Percentiles rank a stretch among this genome's conserved stretches.
Conservation (phyloP, 1,140 invertebrate species). For the Aphis craccivora region DNA sequence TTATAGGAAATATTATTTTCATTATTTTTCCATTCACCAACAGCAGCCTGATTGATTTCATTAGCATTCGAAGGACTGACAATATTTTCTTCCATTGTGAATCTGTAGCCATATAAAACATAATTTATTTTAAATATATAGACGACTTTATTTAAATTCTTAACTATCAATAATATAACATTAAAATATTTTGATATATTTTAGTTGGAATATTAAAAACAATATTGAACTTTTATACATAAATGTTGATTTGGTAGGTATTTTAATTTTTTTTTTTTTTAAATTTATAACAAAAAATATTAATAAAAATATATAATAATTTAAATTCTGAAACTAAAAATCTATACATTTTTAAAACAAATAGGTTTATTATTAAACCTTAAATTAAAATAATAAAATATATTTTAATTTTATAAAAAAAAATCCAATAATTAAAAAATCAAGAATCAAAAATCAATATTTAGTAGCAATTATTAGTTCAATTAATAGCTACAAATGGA, state of each 20-base stretch:
- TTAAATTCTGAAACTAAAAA: background rate
- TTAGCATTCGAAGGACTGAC: background rate
- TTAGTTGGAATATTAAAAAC: no score
- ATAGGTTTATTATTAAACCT: background rate
- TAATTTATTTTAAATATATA: background rate
- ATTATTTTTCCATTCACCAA: conserved; percentile 27
- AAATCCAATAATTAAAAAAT: background rate
- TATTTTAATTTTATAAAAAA: background rate
- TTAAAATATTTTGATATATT: background rate
- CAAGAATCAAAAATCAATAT: background rate
- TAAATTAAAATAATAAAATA: background rate
- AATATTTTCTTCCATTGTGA: background rate
- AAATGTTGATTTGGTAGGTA: background rate
- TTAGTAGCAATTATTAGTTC: background rate
- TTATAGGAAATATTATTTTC: background rate
- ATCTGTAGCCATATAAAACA: background rate
- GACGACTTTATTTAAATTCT: background rate
- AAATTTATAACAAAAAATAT: background rate
- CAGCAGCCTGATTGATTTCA: background rate
- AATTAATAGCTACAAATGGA: background rate
- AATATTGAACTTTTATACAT: background rate
- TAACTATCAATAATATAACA: background rate
- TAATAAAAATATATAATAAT: background rate
- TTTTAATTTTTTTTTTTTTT: background rate
- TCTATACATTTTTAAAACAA: background rate